phyloP scores from a whole-genome alignment of 2,113 vertebrate species.

The Apistogramma diplotaenia region DNA sequence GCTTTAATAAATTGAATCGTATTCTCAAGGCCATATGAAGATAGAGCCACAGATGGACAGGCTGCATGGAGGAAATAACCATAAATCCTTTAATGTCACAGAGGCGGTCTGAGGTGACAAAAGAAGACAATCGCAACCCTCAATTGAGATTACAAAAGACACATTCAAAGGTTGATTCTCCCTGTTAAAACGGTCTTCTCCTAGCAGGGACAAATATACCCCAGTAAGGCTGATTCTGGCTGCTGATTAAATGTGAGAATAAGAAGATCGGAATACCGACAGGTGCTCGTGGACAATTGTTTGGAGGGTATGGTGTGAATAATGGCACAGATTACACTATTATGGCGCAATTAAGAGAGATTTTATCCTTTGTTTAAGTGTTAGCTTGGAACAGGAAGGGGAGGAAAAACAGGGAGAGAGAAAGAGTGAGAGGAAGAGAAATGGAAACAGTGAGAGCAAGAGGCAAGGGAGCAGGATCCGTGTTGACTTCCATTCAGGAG shows the following conservation, averaged over 20 bases:
- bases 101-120: constrained; percentile 91
- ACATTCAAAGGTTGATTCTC: constrained; percentile 24
- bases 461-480: constrained; percentile 73
- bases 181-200: constrained; percentile 21
- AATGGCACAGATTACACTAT: constrained; percentile 68
- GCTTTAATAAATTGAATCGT: constrained; percentile 99
- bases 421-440: not conserved
- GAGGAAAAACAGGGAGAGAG: not conserved
- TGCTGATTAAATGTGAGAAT: constrained; percentile 18
- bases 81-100: constrained; percentile 98
- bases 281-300: not conserved
- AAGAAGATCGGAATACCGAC: constrained; percentile 8
- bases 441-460: constrained; percentile 29
- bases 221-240: not conserved
- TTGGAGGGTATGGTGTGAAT: not conserved
- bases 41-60: constrained; percentile 77
- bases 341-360: constrained; percentile 6
- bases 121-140: constrained; percentile 84
- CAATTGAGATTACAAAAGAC: constrained; percentile 39
- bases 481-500: constrained; percentile 89
- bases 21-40: constrained; percentile 98
- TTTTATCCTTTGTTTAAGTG: constrained; percentile 39
- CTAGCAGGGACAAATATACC: not conserved
- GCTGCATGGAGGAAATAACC: constrained; percentile 86
- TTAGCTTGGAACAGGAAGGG: not conserved